Base-by-base conservation (phyloP, 2,797 vertebrate genomes). In the Toxotes lorentzi region DNA sequence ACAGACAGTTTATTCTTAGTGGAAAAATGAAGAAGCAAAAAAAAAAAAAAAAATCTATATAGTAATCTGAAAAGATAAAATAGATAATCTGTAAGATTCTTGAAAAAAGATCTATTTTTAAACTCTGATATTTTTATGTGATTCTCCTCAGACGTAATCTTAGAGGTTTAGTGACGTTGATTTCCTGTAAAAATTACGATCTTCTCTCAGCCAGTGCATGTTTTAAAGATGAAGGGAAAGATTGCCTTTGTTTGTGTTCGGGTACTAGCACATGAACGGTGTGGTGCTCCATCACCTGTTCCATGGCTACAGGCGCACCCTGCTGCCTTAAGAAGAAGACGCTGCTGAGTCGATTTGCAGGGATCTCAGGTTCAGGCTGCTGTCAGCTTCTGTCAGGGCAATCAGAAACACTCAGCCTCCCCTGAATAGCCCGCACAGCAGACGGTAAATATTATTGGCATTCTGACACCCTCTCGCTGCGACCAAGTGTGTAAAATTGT, bases 371-470 rank as follows among this genome's bases (percentile, higher is more conserved):
- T 92, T 92, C 86, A 70, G 84, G 90, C 59, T 60, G 81, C 91
- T 94, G 93, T 95, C 93, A 91, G 91, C 88, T 82, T 84, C 89
- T 89, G 91, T 93, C 93, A 91, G 90, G 79, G 87, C 90, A 91
- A 91, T 93, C 88, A 87, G 84, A 86, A 89, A 90, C 86, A 91
- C 88, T 84, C 86, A 81, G 84, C 75, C 83, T 88, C 80, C 85
- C 86, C 88, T 87, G 85, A 92, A 91, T 81, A 79, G 83, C 87
- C 88, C 68, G 71, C 86, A 88, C 86, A 85, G 86, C 91, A 93
- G 93, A 95, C 90, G 87, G 90, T 95, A 94, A 95, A 95, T 94
- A 95, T 95, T 95, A 95, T 94, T 95, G 94, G 93, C 93, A 94
- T 94, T 83, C 94, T 94, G 95, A 94, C 95, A 94, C 90, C 84